Evolutionary conservation across 2,888 invertebrate species (phyloP).

Genomic region (Aphidius colemani): DNA sequence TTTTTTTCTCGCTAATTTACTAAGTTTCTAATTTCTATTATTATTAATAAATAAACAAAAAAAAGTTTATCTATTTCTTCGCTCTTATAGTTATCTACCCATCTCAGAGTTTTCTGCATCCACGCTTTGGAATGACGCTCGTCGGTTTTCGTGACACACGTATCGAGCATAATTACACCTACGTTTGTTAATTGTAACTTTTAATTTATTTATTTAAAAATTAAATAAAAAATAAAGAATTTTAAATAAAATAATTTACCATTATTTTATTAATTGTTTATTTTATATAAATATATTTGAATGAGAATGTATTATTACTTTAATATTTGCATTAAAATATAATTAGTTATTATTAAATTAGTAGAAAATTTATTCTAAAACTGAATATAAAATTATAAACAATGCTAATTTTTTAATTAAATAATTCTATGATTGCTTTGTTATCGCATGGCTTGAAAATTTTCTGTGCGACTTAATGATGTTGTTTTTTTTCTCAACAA

Average conservation of each 20-base stretch:
- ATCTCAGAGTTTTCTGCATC: slow-evolving; percentile 51
- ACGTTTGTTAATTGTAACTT: slow-evolving; percentile 34
- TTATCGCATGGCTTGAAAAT: slow-evolving; percentile 53
- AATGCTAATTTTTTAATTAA: background rate
- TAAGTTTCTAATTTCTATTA: no score
- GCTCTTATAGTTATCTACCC: slow-evolving; percentile 37
- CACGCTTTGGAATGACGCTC: slow-evolving; percentile 56
- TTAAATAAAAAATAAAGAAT: background rate
- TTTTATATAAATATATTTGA: no score
- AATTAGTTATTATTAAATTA: background rate
- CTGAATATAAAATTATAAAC: background rate
- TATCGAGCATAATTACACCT: slow-evolving; percentile 38
- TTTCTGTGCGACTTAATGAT: slow-evolving; percentile 40
- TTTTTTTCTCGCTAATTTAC: no score
- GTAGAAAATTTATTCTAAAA: no score
- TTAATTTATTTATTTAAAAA: no score
- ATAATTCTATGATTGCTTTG: slow-evolving; percentile 40
- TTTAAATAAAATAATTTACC: background rate
- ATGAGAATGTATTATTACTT: background rate
- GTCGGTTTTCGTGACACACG: slow-evolving; percentile 39
- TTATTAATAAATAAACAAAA: no score
- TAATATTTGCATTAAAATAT: background rate
- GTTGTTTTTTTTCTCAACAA: slow-evolving; percentile 45
- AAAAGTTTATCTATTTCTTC: slow-evolving; percentile 23
- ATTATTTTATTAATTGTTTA: background rate